Conservation (phyloP, 1,140 invertebrate species). For the Caenorhabditis remanei region DNA sequence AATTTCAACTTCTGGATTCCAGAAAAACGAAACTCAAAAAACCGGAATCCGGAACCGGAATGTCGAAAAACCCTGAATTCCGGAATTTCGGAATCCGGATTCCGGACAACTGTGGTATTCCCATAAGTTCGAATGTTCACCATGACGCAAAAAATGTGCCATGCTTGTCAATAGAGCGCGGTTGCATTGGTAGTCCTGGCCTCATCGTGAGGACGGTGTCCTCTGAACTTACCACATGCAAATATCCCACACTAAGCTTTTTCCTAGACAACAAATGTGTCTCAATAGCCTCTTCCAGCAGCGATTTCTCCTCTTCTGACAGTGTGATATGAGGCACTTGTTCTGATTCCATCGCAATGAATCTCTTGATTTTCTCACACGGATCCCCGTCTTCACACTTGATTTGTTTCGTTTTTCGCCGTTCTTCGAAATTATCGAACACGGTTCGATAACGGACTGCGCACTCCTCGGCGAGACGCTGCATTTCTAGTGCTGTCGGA, state of each 20-base stretch:
- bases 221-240: background rate
- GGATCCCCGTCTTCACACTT: background rate
- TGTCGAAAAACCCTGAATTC: too few relatives aligned
- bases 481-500: constrained; percentile 4
- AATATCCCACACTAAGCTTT: background rate
- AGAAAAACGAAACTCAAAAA: too few relatives aligned
- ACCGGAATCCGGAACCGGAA: too few relatives aligned
- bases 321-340: background rate
- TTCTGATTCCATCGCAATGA: background rate
- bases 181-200: too few relatives aligned
- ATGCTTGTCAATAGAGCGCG: too few relatives aligned
- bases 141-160: too few relatives aligned
- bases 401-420: background rate
- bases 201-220: too few relatives aligned
- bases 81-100: too few relatives aligned
- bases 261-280: background rate
- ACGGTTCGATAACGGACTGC: background rate
- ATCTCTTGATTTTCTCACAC: background rate
- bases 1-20: too few relatives aligned
- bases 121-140: too few relatives aligned
- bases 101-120: too few relatives aligned
- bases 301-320: background rate
- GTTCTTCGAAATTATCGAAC: background rate
- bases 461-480: background rate
- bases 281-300: constrained; percentile 4